Conservation (phyloP, 1,140 invertebrate genomes). For the Oryctes rhinoceros region DNA sequence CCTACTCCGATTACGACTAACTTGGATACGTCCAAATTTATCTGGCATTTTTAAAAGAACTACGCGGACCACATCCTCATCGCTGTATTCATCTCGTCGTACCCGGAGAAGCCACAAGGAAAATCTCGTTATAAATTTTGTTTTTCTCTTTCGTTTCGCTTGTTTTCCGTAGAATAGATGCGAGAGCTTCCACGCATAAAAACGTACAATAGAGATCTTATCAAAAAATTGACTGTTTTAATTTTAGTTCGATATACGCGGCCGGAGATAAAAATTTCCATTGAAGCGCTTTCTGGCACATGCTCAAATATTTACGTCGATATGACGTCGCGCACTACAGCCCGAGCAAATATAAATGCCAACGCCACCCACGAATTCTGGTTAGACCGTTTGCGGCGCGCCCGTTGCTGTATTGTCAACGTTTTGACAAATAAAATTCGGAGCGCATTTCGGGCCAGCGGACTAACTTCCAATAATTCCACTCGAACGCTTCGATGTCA, state of each 20-base stretch:
- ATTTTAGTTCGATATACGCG: background rate
- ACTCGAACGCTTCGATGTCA: background rate
- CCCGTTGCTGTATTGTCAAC: background rate
- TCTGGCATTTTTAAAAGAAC: too few relatives aligned
- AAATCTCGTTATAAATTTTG: too few relatives aligned
- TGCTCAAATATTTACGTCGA: background rate
- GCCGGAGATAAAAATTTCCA: background rate
- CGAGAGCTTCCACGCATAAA: background rate
- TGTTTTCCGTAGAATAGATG: background rate
- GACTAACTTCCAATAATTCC: conserved; percentile 5
- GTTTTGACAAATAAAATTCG: conserved; percentile 3
- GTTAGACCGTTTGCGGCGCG: background rate
- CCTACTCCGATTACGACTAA: too few relatives aligned
- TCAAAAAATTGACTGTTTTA: conserved; percentile 7
- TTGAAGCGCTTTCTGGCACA: background rate
- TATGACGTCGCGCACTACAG: background rate
- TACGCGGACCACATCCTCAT: too few relatives aligned
- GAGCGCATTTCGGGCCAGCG: background rate
- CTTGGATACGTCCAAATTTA: too few relatives aligned
- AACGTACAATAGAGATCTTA: background rate
- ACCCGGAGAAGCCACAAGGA: too few relatives aligned
- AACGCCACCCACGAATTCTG: background rate
- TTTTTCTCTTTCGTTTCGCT: background rate
- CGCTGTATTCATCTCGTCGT: too few relatives aligned
- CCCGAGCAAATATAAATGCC: background rate